Evolutionary conservation across 2,888 invertebrate genomes (phyloP), one percentile per base, ranked within the genome.

Genomic region (Eupelmus urozonus): DNA sequence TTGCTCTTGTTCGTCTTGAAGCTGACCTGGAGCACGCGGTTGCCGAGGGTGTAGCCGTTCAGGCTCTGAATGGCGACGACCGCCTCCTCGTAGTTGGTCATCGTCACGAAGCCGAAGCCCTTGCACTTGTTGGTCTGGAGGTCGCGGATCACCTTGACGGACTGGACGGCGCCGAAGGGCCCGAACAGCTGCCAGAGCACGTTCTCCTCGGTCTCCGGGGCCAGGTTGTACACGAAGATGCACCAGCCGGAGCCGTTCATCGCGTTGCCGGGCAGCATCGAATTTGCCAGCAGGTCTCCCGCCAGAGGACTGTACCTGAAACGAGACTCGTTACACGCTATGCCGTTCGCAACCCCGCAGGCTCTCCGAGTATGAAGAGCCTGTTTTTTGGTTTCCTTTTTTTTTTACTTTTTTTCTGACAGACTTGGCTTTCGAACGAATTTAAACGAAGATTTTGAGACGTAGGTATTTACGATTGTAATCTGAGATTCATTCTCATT

Each of bases 141-240:
- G 92, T 97, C 97, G 86, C 97, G 94, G 87, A 97, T 96, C 85
- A 97, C 96, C 91, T 97, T 97, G 81, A 97, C 97, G 90, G 95
- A 96, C 90, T 96, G 95, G 83, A 97, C 97, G 84, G 97, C 97
- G 83, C 97, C 97, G 90, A 97, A 97, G 27, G 97, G 97, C 18
- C 98, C 98, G 90, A 98, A 98, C 83, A 98, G 92, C 91, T 98
- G 97, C 98, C 98, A 98, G 81, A 98, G 93, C 66, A 96, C 95
- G 90, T 96, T 96, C 91, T 98, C 98, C 90, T 98, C 98, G 4
- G 97, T 97, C 91, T 98, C 98, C 3, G 97, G 97, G 0, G 97
- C 96, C 85, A 98, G 92, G 91, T 98, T 98, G 92, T 97, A 98
- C 77, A 98, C 97, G 90, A 98, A 98, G 90, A 98, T 96, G 90